These are phyloP conservation scores for Vicugna pacos DNA, from an alignment of 2,113 vertebrate species.

Conservation along the genomic window DNA sequence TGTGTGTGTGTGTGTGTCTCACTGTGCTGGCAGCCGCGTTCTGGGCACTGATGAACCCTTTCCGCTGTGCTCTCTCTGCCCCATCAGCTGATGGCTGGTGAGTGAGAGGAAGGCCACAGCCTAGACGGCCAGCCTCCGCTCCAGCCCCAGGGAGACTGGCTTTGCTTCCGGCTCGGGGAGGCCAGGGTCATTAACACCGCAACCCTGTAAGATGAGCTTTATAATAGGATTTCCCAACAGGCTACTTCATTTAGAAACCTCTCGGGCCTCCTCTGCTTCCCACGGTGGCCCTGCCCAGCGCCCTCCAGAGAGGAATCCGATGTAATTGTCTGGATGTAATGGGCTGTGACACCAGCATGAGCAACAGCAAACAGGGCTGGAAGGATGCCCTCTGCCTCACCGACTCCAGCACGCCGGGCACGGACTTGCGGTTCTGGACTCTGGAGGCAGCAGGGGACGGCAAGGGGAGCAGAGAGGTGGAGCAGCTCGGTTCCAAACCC, in stretches of 20 bases:
- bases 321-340: constrained; percentile 67
- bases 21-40: constrained; percentile 46
- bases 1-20: accelerated
- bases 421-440: background rate
- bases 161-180: background rate
- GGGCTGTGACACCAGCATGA: constrained; percentile 57
- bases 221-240: constrained; percentile 66
- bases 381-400: background rate
- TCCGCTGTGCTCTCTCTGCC: constrained; percentile 62
- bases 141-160: background rate
- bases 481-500: background rate
- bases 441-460: background rate
- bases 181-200: background rate
- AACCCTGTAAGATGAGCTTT: background rate
- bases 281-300: background rate
- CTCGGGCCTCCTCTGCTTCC: background rate
- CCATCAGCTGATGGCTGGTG: background rate
- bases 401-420: background rate
- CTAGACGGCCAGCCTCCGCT: accelerated
- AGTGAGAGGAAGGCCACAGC: background rate
- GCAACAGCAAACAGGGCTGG: constrained; percentile 4
- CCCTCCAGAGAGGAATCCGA: constrained; percentile 43
- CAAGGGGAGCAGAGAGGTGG: too few relatives aligned
- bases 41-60: constrained; percentile 26
- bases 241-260: constrained; percentile 58